Conservation (phyloP, 2,797 vertebrate genomes). For the Phoxinus dragarum region DNA sequence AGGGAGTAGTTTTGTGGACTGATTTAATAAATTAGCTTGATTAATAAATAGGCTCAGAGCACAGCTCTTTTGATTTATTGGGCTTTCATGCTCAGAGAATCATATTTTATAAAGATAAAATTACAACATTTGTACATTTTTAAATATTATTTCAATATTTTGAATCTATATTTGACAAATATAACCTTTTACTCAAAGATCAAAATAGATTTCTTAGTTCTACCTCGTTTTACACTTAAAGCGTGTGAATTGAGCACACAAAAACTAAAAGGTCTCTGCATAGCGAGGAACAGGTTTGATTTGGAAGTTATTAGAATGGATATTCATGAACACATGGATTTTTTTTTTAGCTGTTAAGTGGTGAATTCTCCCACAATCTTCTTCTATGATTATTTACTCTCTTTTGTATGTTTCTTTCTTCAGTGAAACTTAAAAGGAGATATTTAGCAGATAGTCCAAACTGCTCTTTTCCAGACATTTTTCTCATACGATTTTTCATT, state of each 20-base stretch:
- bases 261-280: neutral
- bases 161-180: neutral
- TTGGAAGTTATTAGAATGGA: neutral
- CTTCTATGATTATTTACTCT: neutral
- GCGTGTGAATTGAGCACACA: neutral
- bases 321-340: neutral
- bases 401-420: conserved; percentile 15
- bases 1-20: neutral
- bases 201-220: conserved; percentile 10
- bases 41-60: conserved; percentile 3
- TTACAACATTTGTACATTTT: neutral
- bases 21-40: neutral
- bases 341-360: neutral
- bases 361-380: neutral
- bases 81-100: neutral
- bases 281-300: neutral
- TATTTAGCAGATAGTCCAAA: neutral
- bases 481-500: neutral
- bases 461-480: neutral
- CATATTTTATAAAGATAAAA: neutral
- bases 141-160: neutral
- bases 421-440: neutral
- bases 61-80: conserved; percentile 1
- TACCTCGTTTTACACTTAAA: conserved; percentile 4
- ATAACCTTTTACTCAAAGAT: neutral